Conservation (phyloP, 2,888 invertebrate species). For the Rhagophthalmus giganteus region DNA sequence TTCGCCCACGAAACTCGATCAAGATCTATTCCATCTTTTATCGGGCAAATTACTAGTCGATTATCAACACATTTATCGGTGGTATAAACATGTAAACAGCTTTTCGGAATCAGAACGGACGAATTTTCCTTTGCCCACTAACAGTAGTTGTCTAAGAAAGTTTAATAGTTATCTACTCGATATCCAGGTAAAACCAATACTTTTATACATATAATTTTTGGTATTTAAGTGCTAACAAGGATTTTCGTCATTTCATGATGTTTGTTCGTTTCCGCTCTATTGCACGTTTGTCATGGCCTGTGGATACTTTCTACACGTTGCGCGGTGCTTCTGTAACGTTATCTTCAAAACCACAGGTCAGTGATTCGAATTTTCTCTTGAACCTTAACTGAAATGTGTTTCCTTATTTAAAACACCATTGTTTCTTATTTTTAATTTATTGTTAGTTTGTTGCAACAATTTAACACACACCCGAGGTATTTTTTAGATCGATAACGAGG, state of each 20-base stretch:
- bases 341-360: conserved; percentile 52
- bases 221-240: conserved; percentile 37
- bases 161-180: too few species aligned
- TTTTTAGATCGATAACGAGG: conserved; percentile 82
- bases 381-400: too few species aligned
- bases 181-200: conserved; percentile 47
- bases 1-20: conserved; percentile 60
- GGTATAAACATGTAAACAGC: conserved; percentile 66
- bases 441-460: too few species aligned
- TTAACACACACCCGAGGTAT: too few species aligned
- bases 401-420: too few species aligned
- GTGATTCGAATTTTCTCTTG: too few species aligned
- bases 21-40: conserved; percentile 52
- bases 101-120: conserved; percentile 59
- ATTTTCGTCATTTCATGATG: conserved; percentile 35
- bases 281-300: conserved; percentile 50
- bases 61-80: conserved; percentile 59
- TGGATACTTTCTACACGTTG: conserved; percentile 40
- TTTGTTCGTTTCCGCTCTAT: conserved; percentile 32
- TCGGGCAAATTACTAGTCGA: conserved; percentile 46
- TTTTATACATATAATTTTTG: conserved; percentile 35
- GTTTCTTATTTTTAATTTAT: too few species aligned
- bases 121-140: conserved; percentile 52
- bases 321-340: conserved; percentile 39
- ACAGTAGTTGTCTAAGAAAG: conserved; percentile 50